phyloP scores from a whole-genome alignment of 2,797 vertebrate genomes.

The Lophius americanus region DNA sequence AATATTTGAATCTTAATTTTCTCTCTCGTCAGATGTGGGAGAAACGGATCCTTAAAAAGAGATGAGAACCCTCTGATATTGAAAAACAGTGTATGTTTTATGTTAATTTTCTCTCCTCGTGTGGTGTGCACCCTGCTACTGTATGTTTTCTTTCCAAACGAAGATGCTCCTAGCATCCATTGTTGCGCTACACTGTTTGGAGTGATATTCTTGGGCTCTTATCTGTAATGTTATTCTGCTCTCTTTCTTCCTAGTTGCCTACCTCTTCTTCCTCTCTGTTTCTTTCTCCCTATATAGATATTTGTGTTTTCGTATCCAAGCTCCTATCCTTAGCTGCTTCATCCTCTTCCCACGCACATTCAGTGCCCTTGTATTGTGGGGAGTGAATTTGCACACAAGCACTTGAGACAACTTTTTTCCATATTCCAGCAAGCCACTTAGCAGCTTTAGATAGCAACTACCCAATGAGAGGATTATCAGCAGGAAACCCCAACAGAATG shows the following conservation, averaged over 20 bases:
- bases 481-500: constrained; percentile 70
- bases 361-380: constrained; percentile 70
- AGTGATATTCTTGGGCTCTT: constrained; percentile 44
- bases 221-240: constrained; percentile 54
- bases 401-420: constrained; percentile 75
- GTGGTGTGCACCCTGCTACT: constrained; percentile 16
- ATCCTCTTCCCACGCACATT: constrained; percentile 69
- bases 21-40: constrained; percentile 47
- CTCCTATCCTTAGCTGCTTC: constrained; percentile 58
- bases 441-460: constrained; percentile 78
- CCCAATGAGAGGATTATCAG: constrained; percentile 79
- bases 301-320: constrained; percentile 56
- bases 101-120: constrained; percentile 44
- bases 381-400: constrained; percentile 65
- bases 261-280: constrained; percentile 34
- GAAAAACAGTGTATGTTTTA: constrained; percentile 57
- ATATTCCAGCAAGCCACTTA: constrained; percentile 74
- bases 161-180: constrained; percentile 25
- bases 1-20: constrained; percentile 67
- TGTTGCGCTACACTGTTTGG: constrained; percentile 27
- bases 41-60: constrained; percentile 55
- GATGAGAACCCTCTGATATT: constrained; percentile 45
- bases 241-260: constrained; percentile 43
- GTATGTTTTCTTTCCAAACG: constrained; percentile 36
- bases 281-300: constrained; percentile 60